Evolutionary conservation across 2,888 invertebrate species (phyloP).

Genomic region (Aromia moschata): DNA sequence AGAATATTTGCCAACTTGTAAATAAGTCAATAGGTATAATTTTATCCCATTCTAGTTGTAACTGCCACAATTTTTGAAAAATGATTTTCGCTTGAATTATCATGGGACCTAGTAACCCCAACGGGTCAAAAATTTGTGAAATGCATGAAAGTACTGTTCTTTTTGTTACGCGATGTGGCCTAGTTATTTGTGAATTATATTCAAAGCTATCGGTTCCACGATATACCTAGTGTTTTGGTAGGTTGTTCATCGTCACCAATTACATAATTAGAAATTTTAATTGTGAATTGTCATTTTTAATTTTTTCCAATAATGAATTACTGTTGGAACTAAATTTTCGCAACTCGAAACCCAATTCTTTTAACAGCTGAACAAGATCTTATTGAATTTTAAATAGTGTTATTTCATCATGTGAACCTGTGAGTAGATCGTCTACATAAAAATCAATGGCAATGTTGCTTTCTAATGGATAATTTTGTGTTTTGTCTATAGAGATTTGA

Average conservation of each 20-base stretch:
- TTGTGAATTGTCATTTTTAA: not conserved
- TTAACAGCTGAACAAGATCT: not conserved
- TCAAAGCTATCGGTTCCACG: conserved; percentile 1
- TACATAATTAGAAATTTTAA: not conserved
- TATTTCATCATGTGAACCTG: not conserved
- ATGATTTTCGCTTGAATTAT: not conserved
- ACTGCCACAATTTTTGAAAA: not conserved
- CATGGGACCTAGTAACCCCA: not conserved
- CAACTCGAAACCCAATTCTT: not conserved
- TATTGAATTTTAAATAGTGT: not conserved
- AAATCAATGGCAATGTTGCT: not conserved
- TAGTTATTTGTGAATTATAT: not conserved
- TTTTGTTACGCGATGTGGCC: not conserved
- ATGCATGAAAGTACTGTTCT: no score
- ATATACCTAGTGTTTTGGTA: conserved; percentile 1
- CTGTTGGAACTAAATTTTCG: no score
- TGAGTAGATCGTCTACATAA: conserved; percentile 3
- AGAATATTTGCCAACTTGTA: not conserved
- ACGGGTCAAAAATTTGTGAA: not conserved
- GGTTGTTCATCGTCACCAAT: not conserved
- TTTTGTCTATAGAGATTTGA: not conserved
- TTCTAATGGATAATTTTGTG: not conserved
- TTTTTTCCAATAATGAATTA: not conserved
- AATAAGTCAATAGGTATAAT: not conserved
- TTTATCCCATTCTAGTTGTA: not conserved